Conservation (phyloP, 2,888 invertebrate species). For the Halictus ligatus region DNA sequence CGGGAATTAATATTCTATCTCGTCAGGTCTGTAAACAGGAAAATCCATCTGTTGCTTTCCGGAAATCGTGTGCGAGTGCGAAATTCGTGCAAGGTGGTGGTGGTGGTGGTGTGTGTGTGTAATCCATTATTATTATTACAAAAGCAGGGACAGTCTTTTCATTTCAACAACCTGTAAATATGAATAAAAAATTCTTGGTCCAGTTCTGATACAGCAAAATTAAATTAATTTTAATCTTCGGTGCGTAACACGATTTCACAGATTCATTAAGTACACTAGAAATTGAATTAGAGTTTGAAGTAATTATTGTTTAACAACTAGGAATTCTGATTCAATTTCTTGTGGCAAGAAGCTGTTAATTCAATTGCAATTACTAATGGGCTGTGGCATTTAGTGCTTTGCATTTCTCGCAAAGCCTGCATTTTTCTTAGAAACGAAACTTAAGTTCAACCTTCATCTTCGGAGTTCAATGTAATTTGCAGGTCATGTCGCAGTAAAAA, state of each 20-base stretch:
- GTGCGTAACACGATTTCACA: neutral
- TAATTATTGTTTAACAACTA: no score
- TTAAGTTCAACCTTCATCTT: no score
- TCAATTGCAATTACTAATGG: no score
- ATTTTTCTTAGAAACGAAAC: no score
- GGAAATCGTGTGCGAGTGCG: neutral
- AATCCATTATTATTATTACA: conserved; percentile 1
- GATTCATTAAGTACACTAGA: neutral
- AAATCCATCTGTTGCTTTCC: conserved; percentile 59
- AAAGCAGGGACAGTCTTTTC: neutral
- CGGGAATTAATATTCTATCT: conserved; percentile 59
- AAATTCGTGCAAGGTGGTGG: neutral
- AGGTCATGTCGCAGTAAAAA: no score
- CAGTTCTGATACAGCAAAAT: neutral
- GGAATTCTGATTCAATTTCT: no score
- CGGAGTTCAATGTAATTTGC: no score
- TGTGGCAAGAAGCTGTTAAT: no score
- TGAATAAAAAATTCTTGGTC: neutral
- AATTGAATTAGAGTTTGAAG: no score
- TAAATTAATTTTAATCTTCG: neutral
- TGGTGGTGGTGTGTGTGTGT: neutral
- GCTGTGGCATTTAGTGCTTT: no score
- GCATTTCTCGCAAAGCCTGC: no score
- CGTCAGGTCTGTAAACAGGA: conserved; percentile 57
- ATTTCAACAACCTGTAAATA: neutral